Evolutionary conservation across 1,140 invertebrate species (phyloP).

Genomic region (Eurosta solidaginis): DNA sequence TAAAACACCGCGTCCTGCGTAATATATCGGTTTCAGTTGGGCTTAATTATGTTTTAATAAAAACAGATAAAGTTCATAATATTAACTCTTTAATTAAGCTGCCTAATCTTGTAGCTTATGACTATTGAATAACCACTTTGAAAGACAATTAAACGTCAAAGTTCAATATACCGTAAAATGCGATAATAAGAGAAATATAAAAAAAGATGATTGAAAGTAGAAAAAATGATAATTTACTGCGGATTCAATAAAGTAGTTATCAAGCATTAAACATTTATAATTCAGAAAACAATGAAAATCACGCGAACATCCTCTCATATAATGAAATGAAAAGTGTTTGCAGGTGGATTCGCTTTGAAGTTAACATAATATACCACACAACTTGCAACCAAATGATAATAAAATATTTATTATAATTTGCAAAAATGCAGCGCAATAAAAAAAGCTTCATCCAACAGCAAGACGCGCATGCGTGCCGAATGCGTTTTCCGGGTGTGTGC

Average conservation of each 20-base stretch:
- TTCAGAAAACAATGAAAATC: not conserved
- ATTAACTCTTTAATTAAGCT: too few relatives aligned
- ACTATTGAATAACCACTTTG: not conserved
- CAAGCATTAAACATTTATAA: not conserved
- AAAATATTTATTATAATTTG: too few relatives aligned
- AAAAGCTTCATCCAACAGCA: not conserved
- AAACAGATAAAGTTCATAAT: too few relatives aligned
- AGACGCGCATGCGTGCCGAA: not conserved
- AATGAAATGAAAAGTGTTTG: conserved; percentile 20
- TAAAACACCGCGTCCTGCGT: too few relatives aligned
- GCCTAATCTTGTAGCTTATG: not conserved
- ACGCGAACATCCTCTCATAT: not conserved
- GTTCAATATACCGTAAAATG: conserved; percentile 20
- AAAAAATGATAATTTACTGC: not conserved
- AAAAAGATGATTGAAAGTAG: not conserved
- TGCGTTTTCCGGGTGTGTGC: not conserved
- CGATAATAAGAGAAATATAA: not conserved
- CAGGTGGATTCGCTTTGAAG: not conserved
- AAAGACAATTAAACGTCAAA: not conserved
- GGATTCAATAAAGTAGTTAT: not conserved
- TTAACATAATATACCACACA: not conserved
- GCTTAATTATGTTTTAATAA: too few relatives aligned
- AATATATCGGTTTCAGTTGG: too few relatives aligned
- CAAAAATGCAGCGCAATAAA: not conserved
- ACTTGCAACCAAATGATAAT: not conserved